Evolutionary conservation across 2,797 vertebrate species (phyloP).

Genomic region (Artibeus jamaicensis): DNA sequence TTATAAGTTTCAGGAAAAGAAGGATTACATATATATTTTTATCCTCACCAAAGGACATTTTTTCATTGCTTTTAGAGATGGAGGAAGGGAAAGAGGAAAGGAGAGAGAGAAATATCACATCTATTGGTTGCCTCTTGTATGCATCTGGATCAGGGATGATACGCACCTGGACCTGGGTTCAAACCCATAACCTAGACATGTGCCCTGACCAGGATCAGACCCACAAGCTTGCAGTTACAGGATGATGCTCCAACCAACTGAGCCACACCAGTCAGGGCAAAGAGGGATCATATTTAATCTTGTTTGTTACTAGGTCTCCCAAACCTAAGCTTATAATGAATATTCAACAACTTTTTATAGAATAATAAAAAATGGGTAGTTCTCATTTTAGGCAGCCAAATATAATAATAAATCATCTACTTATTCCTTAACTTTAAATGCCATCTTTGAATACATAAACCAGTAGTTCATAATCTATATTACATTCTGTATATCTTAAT

Average conservation of each 20-base stretch:
- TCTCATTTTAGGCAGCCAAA: slow-evolving; percentile 11
- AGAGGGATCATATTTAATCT: background rate
- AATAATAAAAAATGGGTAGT: background rate
- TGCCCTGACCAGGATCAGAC: too few relatives aligned
- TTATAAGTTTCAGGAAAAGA: background rate
- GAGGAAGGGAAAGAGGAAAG: too few relatives aligned
- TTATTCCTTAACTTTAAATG: slow-evolving; percentile 7
- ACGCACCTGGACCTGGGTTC: too few relatives aligned
- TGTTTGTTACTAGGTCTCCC: background rate
- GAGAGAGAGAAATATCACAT: too few relatives aligned
- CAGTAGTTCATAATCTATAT: slow-evolving; percentile 1
- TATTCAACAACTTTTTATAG: background rate
- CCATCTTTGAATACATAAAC: background rate
- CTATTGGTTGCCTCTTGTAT: too few relatives aligned
- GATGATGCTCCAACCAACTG: too few relatives aligned
- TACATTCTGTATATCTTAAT: background rate
- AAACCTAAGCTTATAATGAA: background rate
- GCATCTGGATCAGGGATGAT: too few relatives aligned
- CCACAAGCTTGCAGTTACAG: too few relatives aligned
- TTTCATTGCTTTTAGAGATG: too few relatives aligned
- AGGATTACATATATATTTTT: background rate
- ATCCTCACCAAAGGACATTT: too few relatives aligned
- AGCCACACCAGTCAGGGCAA: background rate
- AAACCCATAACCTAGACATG: too few relatives aligned
- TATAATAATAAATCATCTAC: background rate